phyloP scores from a whole-genome alignment of 2,113 vertebrate genomes.

The Calyptomena viridis region DNA sequence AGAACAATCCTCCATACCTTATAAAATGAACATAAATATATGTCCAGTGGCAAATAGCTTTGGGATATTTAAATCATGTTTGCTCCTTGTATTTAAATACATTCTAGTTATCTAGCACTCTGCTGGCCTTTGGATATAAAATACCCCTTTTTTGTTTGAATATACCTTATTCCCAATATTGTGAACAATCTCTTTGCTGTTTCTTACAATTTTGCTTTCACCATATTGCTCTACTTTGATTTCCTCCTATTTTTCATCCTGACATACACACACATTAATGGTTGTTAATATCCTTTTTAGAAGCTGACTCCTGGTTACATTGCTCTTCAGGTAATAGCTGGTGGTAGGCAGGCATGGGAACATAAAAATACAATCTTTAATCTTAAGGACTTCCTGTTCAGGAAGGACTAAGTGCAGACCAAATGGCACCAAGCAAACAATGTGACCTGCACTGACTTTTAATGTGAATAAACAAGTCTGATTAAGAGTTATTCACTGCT shows the following conservation, averaged over 20 bases:
- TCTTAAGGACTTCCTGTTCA: slow-evolving; percentile 80
- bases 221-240: slow-evolving; percentile 22
- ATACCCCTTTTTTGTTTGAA: background rate
- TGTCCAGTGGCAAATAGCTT: background rate
- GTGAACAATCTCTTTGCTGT: slow-evolving; percentile 1
- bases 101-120: background rate
- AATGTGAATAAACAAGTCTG: slow-evolving; percentile 70
- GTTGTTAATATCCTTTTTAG: slow-evolving; percentile 63
- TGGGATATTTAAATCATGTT: background rate
- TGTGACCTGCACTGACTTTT: slow-evolving; percentile 59
- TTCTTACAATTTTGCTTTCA: slow-evolving; percentile 32
- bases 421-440: slow-evolving; percentile 67
- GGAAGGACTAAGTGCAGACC: slow-evolving; percentile 73
- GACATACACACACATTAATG: slow-evolving; percentile 10
- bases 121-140: background rate
- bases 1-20: background rate
- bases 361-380: slow-evolving; percentile 77
- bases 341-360: slow-evolving; percentile 51
- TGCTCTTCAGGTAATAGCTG: slow-evolving; percentile 65
- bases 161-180: background rate
- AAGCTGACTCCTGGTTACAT: slow-evolving; percentile 36
- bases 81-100: background rate
- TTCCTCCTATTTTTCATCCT: slow-evolving; percentile 65
- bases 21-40: background rate
- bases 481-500: slow-evolving; percentile 60